phyloP scores from a whole-genome alignment of 2,888 invertebrate genomes.

The Ganaspis brasiliensis region DNA sequence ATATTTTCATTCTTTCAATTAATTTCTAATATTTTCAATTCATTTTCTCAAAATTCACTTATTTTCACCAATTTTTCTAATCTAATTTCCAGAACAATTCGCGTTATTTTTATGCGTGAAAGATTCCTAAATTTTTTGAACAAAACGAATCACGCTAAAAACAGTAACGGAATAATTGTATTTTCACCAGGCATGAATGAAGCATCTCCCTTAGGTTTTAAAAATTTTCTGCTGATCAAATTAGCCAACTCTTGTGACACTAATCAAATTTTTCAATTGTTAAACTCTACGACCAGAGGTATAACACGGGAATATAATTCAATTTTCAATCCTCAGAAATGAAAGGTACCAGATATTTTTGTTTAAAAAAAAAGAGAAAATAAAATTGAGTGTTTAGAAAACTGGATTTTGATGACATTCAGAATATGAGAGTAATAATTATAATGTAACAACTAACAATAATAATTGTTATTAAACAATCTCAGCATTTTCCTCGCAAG shows the following conservation, averaged over 20 bases:
- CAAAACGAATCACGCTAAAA: slow-evolving; percentile 51
- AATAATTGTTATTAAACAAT: too few relatives aligned
- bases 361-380: background rate
- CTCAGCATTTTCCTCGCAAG: too few relatives aligned
- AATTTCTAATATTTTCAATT: too few relatives aligned
- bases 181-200: slow-evolving; percentile 52
- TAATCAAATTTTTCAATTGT: slow-evolving; percentile 12
- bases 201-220: background rate
- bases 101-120: background rate
- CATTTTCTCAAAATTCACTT: too few relatives aligned
- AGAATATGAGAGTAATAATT: too few relatives aligned
- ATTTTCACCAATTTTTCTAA: too few relatives aligned
- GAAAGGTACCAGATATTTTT: background rate
- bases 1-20: too few relatives aligned
- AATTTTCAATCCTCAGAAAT: background rate
- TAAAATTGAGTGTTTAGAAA: too few relatives aligned
- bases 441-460: too few relatives aligned
- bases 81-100: too few relatives aligned
- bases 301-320: background rate
- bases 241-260: background rate
- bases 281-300: background rate
- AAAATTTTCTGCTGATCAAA: background rate
- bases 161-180: slow-evolving; percentile 55
- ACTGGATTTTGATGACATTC: too few relatives aligned
- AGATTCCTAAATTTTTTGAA: slow-evolving; percentile 56